Evolutionary conservation across 2,888 invertebrate genomes (phyloP).

Genomic region (Notocelia uddmanniana): DNA sequence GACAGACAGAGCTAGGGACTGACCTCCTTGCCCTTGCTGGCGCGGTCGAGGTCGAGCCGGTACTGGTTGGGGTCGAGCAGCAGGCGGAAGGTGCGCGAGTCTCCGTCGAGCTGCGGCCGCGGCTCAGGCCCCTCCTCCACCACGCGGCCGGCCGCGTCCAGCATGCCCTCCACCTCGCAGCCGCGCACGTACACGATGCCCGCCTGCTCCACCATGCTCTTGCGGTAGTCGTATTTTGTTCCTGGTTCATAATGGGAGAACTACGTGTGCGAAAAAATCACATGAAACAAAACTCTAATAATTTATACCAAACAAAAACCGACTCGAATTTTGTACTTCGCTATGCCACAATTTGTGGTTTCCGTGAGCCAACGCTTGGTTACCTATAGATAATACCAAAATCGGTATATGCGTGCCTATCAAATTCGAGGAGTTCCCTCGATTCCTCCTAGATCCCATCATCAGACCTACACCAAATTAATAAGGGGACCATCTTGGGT

Average conservation of each 20-base stretch:
- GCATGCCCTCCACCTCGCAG: constrained; percentile 99
- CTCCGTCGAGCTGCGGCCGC: constrained; percentile 94
- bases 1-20: constrained; percentile 38
- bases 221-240: constrained; percentile 92
- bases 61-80: constrained; percentile 99
- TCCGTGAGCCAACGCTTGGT: no score
- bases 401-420: no score
- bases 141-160: constrained; percentile 97
- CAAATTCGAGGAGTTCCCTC: no score
- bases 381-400: no score
- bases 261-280: not conserved
- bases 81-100: constrained; percentile 96
- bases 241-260: constrained; percentile 70
- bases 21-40: constrained; percentile 92
- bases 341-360: no score
- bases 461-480: no score
- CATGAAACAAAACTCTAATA: not conserved
- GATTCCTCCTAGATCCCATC: no score
- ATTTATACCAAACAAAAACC: no score
- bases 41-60: constrained; percentile 94
- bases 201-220: constrained; percentile 96
- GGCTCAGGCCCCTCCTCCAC: constrained; percentile 98
- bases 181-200: constrained; percentile 97
- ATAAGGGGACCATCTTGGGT: no score
- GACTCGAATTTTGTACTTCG: no score